Percentiles rank a stretch among this genome's conserved stretches.
phyloP scores from a whole-genome alignment of 2,888 invertebrate genomes.

The Zhuqinia jingwanae region DNA sequence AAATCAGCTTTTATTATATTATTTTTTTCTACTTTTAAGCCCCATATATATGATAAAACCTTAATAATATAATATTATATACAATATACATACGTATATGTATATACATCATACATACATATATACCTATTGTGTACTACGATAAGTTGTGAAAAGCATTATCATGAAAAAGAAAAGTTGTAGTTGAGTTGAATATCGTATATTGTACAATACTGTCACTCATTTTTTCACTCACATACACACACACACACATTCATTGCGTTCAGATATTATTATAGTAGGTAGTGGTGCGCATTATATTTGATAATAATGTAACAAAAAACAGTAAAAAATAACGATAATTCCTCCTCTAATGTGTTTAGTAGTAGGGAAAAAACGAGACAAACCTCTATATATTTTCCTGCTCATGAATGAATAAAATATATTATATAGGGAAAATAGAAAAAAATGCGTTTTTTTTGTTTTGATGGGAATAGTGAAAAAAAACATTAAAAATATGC shows the following conservation, averaged over 20 bases:
- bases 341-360: too few species aligned
- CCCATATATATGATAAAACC: conserved; percentile 7
- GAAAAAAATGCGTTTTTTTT: conserved; percentile 10
- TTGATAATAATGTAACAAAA: too few species aligned
- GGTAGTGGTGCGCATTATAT: conserved; percentile 26
- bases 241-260: neutral
- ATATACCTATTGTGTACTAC: neutral
- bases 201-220: too few species aligned
- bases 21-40: conserved; percentile 42
- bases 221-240: too few species aligned
- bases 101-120: neutral
- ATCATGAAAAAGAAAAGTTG: too few species aligned
- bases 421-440: too few species aligned
- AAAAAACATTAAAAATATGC: too few species aligned
- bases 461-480: too few species aligned
- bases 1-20: conserved; percentile 72
- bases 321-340: conserved; percentile 1
- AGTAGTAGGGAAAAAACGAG: too few species aligned
- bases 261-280: conserved; percentile 19
- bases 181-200: too few species aligned
- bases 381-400: too few species aligned
- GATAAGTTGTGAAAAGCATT: too few species aligned
- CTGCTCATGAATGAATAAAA: conserved; percentile 47
- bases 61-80: neutral
- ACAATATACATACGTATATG: neutral